phyloP scores from a whole-genome alignment of 2,888 invertebrate genomes.

The Cantharis rufa region DNA sequence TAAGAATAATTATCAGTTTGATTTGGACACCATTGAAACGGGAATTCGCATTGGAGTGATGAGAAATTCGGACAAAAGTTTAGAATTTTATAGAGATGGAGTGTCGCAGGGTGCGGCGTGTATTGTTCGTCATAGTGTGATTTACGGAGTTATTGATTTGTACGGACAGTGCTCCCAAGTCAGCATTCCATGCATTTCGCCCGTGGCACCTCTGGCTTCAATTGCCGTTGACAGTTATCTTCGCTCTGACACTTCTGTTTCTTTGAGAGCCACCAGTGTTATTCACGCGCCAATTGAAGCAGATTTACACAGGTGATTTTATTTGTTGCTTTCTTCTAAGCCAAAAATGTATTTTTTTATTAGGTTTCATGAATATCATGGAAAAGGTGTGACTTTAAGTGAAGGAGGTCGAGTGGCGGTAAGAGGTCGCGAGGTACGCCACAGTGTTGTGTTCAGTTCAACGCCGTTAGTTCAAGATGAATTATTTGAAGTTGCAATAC shows the following conservation, averaged over 20 bases:
- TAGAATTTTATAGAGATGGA: constrained; percentile 86
- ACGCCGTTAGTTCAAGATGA: constrained; percentile 74
- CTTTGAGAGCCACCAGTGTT: constrained; percentile 49
- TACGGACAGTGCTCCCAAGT: constrained; percentile 96
- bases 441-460: constrained; percentile 70
- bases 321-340: not conserved
- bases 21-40: constrained; percentile 79
- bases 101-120: constrained; percentile 87
- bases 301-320: constrained; percentile 47
- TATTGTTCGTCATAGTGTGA: constrained; percentile 74
- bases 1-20: constrained; percentile 81
- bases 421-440: constrained; percentile 60
- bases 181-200: constrained; percentile 54
- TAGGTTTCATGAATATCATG: constrained; percentile 67
- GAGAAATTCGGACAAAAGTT: constrained; percentile 79
- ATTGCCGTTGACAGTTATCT: constrained; percentile 49
- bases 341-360: not conserved
- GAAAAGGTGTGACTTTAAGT: constrained; percentile 71
- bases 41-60: constrained; percentile 87
- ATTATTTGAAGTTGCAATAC: constrained; percentile 76
- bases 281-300: constrained; percentile 49
- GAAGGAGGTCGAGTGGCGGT: constrained; percentile 70
- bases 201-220: constrained; percentile 48
- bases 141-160: constrained; percentile 93
- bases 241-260: constrained; percentile 51